A percentile compares a stretch with the other conserved stretches of the same genome.
Evolutionary conservation across 2,888 invertebrate genomes (phyloP).

Genomic region (Platycheirus rosarum): DNA sequence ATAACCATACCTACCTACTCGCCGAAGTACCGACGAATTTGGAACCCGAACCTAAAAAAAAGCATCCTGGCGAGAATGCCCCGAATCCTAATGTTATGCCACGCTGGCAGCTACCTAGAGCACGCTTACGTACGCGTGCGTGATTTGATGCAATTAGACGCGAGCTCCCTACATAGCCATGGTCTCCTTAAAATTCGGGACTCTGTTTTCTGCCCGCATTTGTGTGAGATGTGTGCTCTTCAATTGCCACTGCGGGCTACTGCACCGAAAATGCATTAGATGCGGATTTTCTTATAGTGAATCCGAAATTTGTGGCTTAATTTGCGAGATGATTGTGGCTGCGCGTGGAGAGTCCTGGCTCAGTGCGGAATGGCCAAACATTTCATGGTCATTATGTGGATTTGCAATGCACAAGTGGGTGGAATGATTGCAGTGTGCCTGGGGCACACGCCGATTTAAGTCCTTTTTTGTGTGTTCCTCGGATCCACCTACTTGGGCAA

Average conservation of each 20-base stretch:
- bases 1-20: neutral
- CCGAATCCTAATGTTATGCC: slow-evolving; percentile 65
- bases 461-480: neutral
- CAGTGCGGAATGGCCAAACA: slow-evolving; percentile 62
- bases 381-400: slow-evolving; percentile 74
- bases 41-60: slow-evolving; percentile 13
- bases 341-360: slow-evolving; percentile 8
- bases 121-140: slow-evolving; percentile 70
- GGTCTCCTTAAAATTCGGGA: slow-evolving; percentile 28
- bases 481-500: slow-evolving; percentile 20
- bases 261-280: slow-evolving; percentile 71
- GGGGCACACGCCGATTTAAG: slow-evolving; percentile 39
- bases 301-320: slow-evolving; percentile 70
- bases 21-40: slow-evolving; percentile 13
- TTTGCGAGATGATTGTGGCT: slow-evolving; percentile 41
- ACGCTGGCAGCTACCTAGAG: slow-evolving; percentile 68
- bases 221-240: slow-evolving; percentile 3
- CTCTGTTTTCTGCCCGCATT: slow-evolving; percentile 29
- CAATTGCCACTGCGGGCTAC: slow-evolving; percentile 68
- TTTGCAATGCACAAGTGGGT: slow-evolving; percentile 72
- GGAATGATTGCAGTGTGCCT: slow-evolving; percentile 66
- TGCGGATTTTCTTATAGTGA: slow-evolving; percentile 54
- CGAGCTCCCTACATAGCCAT: slow-evolving; percentile 8
- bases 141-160: slow-evolving; percentile 69
- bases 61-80: slow-evolving; percentile 65